Evolutionary conservation across 64 coral and sea anemone genomes (phyloP), one percentile per base, ranked within the genome.

Genomic region (Hydrozoanthus tunicans): DNA sequence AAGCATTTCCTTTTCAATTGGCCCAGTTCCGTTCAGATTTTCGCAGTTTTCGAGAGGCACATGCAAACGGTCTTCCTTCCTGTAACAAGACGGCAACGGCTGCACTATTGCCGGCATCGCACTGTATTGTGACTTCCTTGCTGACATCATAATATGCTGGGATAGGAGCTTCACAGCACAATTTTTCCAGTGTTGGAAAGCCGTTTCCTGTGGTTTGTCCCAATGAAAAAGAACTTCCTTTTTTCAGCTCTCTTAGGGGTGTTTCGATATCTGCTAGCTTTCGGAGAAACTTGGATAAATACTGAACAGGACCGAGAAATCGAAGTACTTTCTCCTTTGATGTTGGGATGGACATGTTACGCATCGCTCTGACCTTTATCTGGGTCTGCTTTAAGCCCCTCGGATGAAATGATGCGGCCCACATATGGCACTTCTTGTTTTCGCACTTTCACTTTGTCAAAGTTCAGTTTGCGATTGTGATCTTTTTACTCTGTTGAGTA

Each of bases 381-480:
- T 6, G 93, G 55, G 5, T 95, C 90, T 74, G 83, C 61, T 81
- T 92, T 92, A 8, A 95, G 64, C 9, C 83, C 90, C 13, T 89
- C 77, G 32, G 83, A 58, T 59, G 90, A 88, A 11, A 92, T 73
- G 8, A 92, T 60, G 55, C 90, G 90, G 15, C 84, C 91, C 43
- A 92, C 71, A 78, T 91, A 90, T 65, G n/a, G 79, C 10, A 96
- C 68, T 77, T 89, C 79, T 12, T 77, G 55, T 59, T 85, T 93
- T 70, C 91, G 86, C 4, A 89, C 69, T 84, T 80, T 93, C 7
- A 91, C 81, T 17, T 96, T 96, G 52, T 93, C 82, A 82, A 96
- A 90, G 81, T 93, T 96, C 10, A 93, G 58, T 57, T 69, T 85
- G 4, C 93, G 88, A 55, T 92, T 92, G 70, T 84, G 76, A 27